Evolutionary conservation across 2,113 vertebrate genomes (phyloP).

Genomic region (Coryphaenoides rupestris): DNA sequence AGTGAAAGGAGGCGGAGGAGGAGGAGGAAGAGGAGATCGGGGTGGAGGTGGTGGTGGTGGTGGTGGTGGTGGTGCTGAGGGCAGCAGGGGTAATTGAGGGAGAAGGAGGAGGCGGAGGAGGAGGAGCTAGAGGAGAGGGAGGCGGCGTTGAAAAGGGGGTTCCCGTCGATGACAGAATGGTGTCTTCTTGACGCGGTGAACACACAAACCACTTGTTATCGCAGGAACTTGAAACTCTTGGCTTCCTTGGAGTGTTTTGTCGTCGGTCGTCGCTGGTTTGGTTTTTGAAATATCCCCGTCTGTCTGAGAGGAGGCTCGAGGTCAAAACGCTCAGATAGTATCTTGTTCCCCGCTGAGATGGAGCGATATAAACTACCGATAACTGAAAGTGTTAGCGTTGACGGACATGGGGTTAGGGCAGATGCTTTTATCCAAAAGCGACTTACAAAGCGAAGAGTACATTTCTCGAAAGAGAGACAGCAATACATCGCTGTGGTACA

Average conservation of each 20-base stretch:
- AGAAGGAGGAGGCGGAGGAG: conserved; percentile 16
- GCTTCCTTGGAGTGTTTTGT: no score
- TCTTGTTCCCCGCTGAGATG: conserved; percentile 25
- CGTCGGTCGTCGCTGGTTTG: conserved; percentile 73
- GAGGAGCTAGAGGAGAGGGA: conserved; percentile 20
- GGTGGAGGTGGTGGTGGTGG: conserved; percentile 16
- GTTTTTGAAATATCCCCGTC: conserved; percentile 64
- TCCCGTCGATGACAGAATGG: conserved; percentile 55
- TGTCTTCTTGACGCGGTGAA: conserved; percentile 62
- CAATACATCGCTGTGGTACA: no score
- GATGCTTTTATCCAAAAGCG: no score
- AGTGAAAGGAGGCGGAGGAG: not conserved
- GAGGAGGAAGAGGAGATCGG: conserved; percentile 7
- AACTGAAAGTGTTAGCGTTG: not conserved
- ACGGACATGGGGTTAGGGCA: no score
- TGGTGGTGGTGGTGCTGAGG: conserved; percentile 31
- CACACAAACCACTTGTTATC: conserved; percentile 80
- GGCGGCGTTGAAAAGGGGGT: conserved; percentile 45
- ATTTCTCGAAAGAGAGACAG: no score
- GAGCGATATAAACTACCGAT: conserved; percentile 16
- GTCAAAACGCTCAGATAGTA: conserved; percentile 45
- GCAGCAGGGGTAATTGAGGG: no score
- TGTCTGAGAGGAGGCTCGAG: conserved; percentile 31
- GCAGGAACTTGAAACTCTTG: conserved; percentile 79
- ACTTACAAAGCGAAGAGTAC: no score